Percentiles rank a stretch among this genome's conserved stretches.
These are phyloP conservation scores for Ecdyonurus torrentis DNA, from an alignment of 2,888 invertebrate species.

Conservation along the genomic window DNA sequence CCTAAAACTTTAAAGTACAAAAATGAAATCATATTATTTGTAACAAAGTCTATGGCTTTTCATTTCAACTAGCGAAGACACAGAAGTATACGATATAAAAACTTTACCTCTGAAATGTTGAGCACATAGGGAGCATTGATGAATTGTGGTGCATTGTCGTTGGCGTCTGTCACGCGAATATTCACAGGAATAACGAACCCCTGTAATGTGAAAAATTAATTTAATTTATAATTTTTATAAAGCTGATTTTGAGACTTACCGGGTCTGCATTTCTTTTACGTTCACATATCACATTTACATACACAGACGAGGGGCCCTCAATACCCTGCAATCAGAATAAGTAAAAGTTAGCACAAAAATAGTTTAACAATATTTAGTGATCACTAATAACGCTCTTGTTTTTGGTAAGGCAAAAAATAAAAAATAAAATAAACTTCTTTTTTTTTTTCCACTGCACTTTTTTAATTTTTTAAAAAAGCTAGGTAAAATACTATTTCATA, in stretches of 20 bases:
- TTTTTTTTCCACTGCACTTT: too few relatives aligned
- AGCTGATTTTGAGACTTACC: conserved; percentile 29
- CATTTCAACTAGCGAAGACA: background rate
- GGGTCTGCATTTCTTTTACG: conserved; percentile 60
- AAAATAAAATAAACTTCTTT: too few relatives aligned
- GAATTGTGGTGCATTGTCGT: conserved; percentile 78
- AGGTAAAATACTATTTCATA: too few relatives aligned
- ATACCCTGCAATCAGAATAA: conserved; percentile 47
- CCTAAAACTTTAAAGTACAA: conserved; percentile 4
- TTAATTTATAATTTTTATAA: background rate
- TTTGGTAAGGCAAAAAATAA: too few relatives aligned
- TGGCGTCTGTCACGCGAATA: conserved; percentile 75
- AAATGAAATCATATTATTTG: conserved; percentile 1
- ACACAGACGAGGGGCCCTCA: conserved; percentile 66
- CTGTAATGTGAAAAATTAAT: conserved; percentile 24
- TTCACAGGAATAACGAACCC: conserved; percentile 67
- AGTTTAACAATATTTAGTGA: too few relatives aligned
- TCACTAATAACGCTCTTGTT: too few relatives aligned
- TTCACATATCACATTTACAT: conserved; percentile 73
- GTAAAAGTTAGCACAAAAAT: too few relatives aligned
- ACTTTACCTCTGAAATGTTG: conserved; percentile 66
- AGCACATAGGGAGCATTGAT: conserved; percentile 62
- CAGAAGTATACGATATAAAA: background rate
- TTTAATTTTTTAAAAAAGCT: too few relatives aligned
- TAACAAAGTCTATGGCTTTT: too few relatives aligned